Conservation (phyloP, 2,888 invertebrate genomes). For the Orchesella flavescens region DNA sequence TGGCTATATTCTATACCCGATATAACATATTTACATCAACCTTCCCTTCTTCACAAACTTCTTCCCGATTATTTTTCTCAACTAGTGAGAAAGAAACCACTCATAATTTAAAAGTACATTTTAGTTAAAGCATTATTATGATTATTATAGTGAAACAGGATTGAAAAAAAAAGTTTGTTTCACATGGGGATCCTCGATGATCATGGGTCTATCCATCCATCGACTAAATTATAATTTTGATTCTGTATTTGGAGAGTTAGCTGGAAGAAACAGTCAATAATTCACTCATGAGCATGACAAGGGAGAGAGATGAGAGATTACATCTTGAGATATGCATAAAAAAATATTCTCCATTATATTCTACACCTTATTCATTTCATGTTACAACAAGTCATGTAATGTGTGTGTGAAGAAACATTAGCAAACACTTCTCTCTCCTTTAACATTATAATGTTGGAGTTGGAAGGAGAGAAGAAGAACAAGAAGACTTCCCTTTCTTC, state of each 20-base stretch:
- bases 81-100: slow-evolving; percentile 49
- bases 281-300: slow-evolving; percentile 68
- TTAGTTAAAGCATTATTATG: no score
- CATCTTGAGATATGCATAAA: slow-evolving; percentile 67
- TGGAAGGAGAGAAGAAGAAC: not conserved
- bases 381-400: slow-evolving; percentile 22
- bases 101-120: slow-evolving; percentile 38
- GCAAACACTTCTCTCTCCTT: slow-evolving; percentile 38
- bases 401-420: slow-evolving; percentile 45
- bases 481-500: not conserved
- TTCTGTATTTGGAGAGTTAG: slow-evolving; percentile 58
- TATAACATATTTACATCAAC: no score
- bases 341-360: slow-evolving; percentile 43
- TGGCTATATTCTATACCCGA: no score
- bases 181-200: slow-evolving; percentile 49
- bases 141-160: not conserved
- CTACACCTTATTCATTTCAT: slow-evolving; percentile 43
- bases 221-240: slow-evolving; percentile 54
- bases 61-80: not conserved
- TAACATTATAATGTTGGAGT: not conserved
- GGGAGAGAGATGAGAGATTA: slow-evolving; percentile 68
- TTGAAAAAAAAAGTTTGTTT: slow-evolving; percentile 15
- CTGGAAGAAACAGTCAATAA: slow-evolving; percentile 64
- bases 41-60: no score
- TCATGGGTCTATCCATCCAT: slow-evolving; percentile 32